Conservation (phyloP, 2,888 invertebrate genomes). For the Neoascia interrupta region DNA sequence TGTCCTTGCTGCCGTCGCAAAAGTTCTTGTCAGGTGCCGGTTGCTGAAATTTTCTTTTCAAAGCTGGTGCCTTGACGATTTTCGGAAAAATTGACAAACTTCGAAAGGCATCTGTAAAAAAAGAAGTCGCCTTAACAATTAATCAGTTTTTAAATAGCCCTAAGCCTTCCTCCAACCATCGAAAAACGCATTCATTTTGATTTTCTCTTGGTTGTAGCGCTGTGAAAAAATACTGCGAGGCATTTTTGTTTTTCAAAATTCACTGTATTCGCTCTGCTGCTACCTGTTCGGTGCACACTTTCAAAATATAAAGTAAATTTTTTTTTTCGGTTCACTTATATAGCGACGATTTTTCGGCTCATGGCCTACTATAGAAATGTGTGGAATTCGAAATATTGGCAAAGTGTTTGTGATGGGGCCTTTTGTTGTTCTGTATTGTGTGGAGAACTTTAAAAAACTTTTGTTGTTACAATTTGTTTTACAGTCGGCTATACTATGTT, state of each 20-base stretch:
- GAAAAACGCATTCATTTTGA: slow-evolving; percentile 72
- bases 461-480: too few relatives aligned
- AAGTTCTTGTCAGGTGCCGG: slow-evolving; percentile 58
- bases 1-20: slow-evolving; percentile 69
- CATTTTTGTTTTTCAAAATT: slow-evolving; percentile 71
- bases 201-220: slow-evolving; percentile 72
- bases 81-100: slow-evolving; percentile 72
- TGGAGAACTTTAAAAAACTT: too few relatives aligned
- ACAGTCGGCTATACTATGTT: too few relatives aligned
- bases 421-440: too few relatives aligned
- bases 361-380: too few relatives aligned
- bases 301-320: slow-evolving; percentile 14
- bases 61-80: slow-evolving; percentile 71
- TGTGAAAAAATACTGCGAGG: slow-evolving; percentile 75
- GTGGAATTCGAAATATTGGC: too few relatives aligned
- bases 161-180: too few relatives aligned
- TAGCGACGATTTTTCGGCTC: too few relatives aligned
- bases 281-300: background rate
- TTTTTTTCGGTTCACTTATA: too few relatives aligned
- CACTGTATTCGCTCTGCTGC: slow-evolving; percentile 1
- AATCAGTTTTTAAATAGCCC: too few relatives aligned
- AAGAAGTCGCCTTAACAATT: background rate
- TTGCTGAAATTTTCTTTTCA: slow-evolving; percentile 31
- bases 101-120: slow-evolving; percentile 71
- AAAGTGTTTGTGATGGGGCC: too few relatives aligned